Evolutionary conservation across 1,140 invertebrate species (phyloP), one percentile per base, ranked within the genome.

Genomic region (Aporrectodea caliginosa): DNA sequence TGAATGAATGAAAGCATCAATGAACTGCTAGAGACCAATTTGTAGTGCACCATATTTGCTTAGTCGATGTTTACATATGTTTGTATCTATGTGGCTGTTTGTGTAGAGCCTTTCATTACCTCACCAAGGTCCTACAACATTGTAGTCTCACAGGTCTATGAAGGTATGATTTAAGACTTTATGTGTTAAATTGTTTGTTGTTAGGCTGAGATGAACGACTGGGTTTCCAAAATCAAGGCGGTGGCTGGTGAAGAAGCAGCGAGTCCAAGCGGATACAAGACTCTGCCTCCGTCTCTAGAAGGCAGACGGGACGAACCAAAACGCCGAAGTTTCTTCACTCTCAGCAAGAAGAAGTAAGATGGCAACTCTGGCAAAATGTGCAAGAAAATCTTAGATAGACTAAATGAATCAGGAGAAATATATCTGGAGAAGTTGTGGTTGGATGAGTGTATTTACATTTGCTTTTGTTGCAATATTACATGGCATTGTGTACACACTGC

Each of bases 261-360:
- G 72, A 84, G 85, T 32, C 85, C 94, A 78, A 94, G 97, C 88
- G 35, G 33, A 27, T 76, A 35, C 35, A n/a, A 29, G n/a, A 98
- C 96, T 82, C 91, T 98, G 85, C 96, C 96, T 75, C 90, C 91
- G 0, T 83, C 82, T 34, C 79, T 83, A 70, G 82, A 84, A 27
- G 83, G 81, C 43, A 77, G 89, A 83, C 92, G 93, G 85, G 93
- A 94, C 84, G 95, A 97, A 90, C 93, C 93, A 84, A 98, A 98
- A 90, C 92, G 94, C 86, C 92, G 94, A 89, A 94, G 94, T 89
- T 97, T 98, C 92, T 97, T 98, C 91, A 98, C 95, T 85, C 91
- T 98, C 85, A 85, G 84, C 80, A 98, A 98, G 92, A 97, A 97
- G 92, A 97, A 96, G 92, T 95, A 92, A 29, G 43, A 12, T 58